A percentile compares a stretch with the other conserved stretches of the same genome.
Evolutionary conservation across 2,888 invertebrate genomes (phyloP).

Genomic region (Aphrophora alni): DNA sequence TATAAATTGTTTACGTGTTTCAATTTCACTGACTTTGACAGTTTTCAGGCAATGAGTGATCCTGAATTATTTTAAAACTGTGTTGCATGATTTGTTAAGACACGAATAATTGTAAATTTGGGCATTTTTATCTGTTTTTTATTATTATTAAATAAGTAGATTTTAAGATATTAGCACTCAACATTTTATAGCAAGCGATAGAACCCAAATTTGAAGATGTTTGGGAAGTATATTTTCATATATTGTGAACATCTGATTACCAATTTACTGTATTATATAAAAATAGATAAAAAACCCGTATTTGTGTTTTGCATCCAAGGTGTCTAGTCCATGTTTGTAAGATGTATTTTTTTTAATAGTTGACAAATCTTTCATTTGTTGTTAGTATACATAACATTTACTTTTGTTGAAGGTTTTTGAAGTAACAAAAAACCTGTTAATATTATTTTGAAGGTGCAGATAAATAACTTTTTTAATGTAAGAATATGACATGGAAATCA

Average conservation of each 20-base stretch:
- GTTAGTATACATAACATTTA: not conserved
- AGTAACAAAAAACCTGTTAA: not conserved
- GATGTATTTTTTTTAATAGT: slow-evolving; percentile 7
- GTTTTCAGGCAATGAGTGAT: not conserved
- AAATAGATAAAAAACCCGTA: not conserved
- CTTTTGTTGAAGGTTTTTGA: not conserved
- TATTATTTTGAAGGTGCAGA: not conserved
- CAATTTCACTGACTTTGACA: too few relatives aligned
- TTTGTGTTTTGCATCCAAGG: slow-evolving; percentile 11
- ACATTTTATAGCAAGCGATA: not conserved
- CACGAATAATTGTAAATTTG: not conserved
- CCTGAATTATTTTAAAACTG: not conserved
- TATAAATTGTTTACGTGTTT: too few relatives aligned
- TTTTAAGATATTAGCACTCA: not conserved
- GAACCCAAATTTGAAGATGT: not conserved
- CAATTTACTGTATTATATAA: not conserved
- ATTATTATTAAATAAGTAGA: not conserved
- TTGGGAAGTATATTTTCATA: not conserved
- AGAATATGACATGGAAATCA: not conserved
- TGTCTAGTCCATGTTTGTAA: slow-evolving; percentile 35
- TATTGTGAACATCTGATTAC: not conserved
- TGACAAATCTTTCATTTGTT: not conserved
- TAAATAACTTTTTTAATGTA: not conserved
- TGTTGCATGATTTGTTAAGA: not conserved
- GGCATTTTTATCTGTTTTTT: not conserved